These are phyloP conservation scores for Agriotes lineatus DNA, from an alignment of 2,888 invertebrate species.

Conservation along the genomic window DNA sequence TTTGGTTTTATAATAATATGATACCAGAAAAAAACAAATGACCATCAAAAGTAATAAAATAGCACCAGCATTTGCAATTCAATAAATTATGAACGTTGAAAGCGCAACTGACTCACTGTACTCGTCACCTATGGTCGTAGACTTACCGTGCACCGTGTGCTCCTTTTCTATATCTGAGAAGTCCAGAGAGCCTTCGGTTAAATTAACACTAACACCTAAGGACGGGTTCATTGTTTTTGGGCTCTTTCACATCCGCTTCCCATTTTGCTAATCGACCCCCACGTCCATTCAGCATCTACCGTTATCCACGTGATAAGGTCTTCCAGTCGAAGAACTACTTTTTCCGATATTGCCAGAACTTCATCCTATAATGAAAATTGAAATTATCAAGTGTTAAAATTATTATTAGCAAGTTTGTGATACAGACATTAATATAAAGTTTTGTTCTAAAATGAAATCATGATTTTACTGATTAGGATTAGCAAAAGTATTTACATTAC, in stretches of 20 bases:
- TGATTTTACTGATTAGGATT: too few relatives aligned
- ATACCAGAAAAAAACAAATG: too few relatives aligned
- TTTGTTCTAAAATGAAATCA: too few relatives aligned
- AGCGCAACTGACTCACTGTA: too few relatives aligned
- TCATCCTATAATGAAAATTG: constrained; percentile 80
- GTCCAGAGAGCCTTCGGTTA: constrained; percentile 69
- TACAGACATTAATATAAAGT: too few relatives aligned
- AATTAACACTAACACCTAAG: constrained; percentile 38
- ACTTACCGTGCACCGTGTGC: constrained; percentile 66
- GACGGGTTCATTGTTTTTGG: constrained; percentile 39
- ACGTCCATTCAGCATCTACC: constrained; percentile 81
- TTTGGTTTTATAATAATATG: too few relatives aligned
- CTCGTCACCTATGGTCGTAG: too few relatives aligned
- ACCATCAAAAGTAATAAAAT: too few relatives aligned
- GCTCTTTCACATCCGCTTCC: constrained; percentile 64
- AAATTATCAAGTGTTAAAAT: neutral
- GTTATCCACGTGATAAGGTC: constrained; percentile 85
- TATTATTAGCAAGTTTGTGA: neutral
- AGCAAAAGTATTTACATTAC: too few relatives aligned
- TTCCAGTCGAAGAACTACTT: constrained; percentile 85
- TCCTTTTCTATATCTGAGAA: constrained; percentile 81
- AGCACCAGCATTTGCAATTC: too few relatives aligned
- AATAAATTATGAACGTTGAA: too few relatives aligned
- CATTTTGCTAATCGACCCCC: constrained; percentile 76
- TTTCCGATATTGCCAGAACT: constrained; percentile 89